Conservation (phyloP, 2,888 invertebrate genomes). For the Colletes collaris region DNA sequence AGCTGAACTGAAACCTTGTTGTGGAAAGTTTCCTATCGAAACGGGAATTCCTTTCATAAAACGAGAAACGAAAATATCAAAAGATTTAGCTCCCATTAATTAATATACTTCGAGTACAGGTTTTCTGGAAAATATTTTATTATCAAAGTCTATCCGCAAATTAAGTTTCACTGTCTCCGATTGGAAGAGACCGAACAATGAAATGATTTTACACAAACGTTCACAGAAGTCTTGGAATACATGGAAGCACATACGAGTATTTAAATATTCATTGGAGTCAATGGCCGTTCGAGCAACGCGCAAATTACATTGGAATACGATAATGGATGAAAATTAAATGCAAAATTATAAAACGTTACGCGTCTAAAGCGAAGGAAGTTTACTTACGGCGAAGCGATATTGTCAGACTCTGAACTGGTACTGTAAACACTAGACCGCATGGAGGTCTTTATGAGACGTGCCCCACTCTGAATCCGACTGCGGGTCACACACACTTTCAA, state of each 20-base stretch:
- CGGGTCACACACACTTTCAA: slow-evolving; percentile 48
- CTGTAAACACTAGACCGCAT: slow-evolving; percentile 68
- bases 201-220: not conserved
- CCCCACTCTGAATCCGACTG: slow-evolving; percentile 69
- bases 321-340: not conserved
- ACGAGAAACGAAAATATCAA: not conserved
- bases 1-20: not conserved
- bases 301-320: not conserved
- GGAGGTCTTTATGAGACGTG: slow-evolving; percentile 67
- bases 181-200: too few species aligned
- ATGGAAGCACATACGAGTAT: not conserved
- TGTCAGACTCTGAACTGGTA: slow-evolving; percentile 52
- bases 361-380: slow-evolving; percentile 2
- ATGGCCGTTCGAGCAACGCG: not conserved
- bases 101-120: not conserved
- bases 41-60: slow-evolving; percentile 8
- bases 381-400: slow-evolving; percentile 58
- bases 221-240: not conserved
- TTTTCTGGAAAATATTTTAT: too few species aligned
- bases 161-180: too few species aligned
- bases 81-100: too few species aligned
- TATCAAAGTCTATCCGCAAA: too few species aligned
- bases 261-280: not conserved
- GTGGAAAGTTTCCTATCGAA: not conserved
- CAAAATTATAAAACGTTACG: not conserved